These are phyloP conservation scores for Graphium colonna DNA, from an alignment of 2,888 invertebrate genomes.

Conservation along the genomic window DNA sequence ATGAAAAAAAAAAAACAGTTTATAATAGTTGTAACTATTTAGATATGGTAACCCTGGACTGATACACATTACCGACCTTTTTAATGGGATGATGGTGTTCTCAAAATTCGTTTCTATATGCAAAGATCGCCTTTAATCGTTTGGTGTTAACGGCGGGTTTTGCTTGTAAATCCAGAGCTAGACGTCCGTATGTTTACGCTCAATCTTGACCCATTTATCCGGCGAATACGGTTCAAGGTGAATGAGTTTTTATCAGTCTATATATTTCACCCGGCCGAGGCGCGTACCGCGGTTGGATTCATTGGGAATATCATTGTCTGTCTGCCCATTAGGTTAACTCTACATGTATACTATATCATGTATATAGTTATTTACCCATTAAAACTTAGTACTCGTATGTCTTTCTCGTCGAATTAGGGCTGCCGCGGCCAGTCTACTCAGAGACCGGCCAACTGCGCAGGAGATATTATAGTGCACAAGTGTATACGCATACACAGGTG, in stretches of 20 bases:
- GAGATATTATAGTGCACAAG: too few relatives aligned
- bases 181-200: constrained; percentile 3
- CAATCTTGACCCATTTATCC: constrained; percentile 17
- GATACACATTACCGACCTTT: background rate
- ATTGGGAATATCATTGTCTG: background rate
- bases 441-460: too few relatives aligned
- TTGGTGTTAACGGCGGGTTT: background rate
- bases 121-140: background rate
- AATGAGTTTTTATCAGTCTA: background rate
- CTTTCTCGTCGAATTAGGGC: too few relatives aligned
- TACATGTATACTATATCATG: too few relatives aligned
- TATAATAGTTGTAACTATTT: background rate
- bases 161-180: background rate
- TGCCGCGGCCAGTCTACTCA: too few relatives aligned
- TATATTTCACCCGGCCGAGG: background rate
- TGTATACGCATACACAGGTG: too few relatives aligned
- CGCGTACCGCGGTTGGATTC: background rate
- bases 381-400: too few relatives aligned
- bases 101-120: background rate
- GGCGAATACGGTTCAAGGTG: constrained; percentile 12
- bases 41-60: background rate
- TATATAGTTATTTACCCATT: too few relatives aligned
- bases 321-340: background rate
- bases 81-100: background rate
- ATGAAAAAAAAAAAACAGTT: background rate